Evolutionary conservation across 2,797 vertebrate species (phyloP).

Genomic region (Meda fulgida): DNA sequence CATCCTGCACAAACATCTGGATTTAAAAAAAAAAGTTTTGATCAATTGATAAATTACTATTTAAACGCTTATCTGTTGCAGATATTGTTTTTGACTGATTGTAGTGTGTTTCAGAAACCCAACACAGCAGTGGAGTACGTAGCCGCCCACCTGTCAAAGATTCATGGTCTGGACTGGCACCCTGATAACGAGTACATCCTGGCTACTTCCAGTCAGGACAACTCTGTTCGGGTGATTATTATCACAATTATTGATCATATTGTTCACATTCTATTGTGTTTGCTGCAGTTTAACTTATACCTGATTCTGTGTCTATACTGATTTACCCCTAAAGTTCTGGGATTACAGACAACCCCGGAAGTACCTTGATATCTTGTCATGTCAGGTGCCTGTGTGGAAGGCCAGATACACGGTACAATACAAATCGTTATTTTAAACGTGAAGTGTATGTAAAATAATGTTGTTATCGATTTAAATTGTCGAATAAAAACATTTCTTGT

Average conservation of each 20-base stretch:
- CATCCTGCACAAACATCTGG: background rate
- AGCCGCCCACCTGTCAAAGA: conserved; percentile 96
- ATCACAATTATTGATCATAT: background rate
- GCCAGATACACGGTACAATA: conserved; percentile 92
- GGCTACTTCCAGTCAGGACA: conserved; percentile 97
- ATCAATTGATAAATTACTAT: background rate
- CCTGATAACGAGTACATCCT: conserved; percentile 93
- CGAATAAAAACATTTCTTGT: too few species aligned
- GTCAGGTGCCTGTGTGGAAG: conserved; percentile 98
- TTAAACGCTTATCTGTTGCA: background rate
- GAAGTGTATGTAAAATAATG: background rate
- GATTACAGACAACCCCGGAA: conserved; percentile 97
- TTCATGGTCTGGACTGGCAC: conserved; percentile 97
- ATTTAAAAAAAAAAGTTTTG: background rate
- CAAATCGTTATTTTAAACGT: background rate
- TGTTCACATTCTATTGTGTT: background rate
- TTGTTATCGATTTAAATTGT: background rate
- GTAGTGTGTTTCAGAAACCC: conserved; percentile 83
- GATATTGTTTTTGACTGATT: background rate
- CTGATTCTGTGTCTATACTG: background rate
- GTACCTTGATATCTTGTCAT: conserved; percentile 93
- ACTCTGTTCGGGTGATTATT: conserved; percentile 90
- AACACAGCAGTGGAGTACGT: conserved; percentile 94
- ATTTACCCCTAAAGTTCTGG: conserved; percentile 86
- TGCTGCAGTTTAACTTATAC: background rate